Evolutionary conservation across 2,888 invertebrate species (phyloP), one percentile per base, ranked within the genome.

Genomic region (Ptychoptera contaminata): DNA sequence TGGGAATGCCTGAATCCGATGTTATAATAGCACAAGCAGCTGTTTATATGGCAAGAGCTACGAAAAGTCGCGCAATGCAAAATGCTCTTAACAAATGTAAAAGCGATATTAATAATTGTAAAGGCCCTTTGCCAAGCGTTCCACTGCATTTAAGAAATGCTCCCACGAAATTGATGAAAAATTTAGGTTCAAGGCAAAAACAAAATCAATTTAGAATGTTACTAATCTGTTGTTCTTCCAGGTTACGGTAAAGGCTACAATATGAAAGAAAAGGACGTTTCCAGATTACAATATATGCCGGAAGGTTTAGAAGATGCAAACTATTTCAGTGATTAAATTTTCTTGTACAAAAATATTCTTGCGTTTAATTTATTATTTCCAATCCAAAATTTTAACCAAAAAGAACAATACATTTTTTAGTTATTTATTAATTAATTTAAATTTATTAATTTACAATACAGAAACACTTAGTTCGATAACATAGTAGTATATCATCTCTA

Each of bases 1-100:
- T 87, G 35, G 87, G 87, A 8, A 80, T 79, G 82, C 86, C 86
- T 0, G 87, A 87, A 56, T 77, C 81, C 55, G 81, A 83, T 58
- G 79, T 84, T 10, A 63, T 83, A 43, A 61, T 88, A 23, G 82
- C 81, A 11, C 84, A 87, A 56, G 82, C 82, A 56, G 79, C 79
- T 2, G 78, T 80, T 42, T 77, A 86, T 56, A 65, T 87, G 40
- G 82, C 86, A 0, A 68, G 82, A 54, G 83, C 86, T 8, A 77
- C 79, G 8, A 87, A 87, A 59, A 82, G 82, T 34, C 61, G 68
- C 11, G 79, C 79, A 56, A 72, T 69, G 1, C 69, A 71, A 54
- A 48, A 55, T 11, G 73, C 73, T 1, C 57, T 72, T 39, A 60
- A 55, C 1, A 55, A 53, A 46, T 83, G 82, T 14, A 79, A 80